phyloP scores from a whole-genome alignment of 2,113 vertebrate species.

The Gymnobelideus leadbeateri region DNA sequence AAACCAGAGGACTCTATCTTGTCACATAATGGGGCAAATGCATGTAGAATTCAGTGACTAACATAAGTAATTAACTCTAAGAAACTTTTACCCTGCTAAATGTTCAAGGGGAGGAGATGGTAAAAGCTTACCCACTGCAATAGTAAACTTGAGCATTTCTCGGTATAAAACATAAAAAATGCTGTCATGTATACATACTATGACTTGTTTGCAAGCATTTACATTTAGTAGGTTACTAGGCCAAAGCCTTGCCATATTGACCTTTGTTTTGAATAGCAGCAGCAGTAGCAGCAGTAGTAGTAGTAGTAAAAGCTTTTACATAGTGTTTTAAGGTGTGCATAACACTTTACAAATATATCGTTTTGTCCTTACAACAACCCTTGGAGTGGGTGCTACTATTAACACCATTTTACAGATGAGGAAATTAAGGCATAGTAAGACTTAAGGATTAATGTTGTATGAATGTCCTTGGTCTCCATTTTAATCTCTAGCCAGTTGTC shows the following conservation, averaged over 20 bases:
- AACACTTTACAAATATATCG: background rate
- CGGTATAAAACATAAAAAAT: conserved; percentile 12
- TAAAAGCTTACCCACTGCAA: background rate
- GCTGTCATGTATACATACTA: background rate
- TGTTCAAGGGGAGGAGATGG: too few relatives aligned
- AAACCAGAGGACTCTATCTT: background rate
- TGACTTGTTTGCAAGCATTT: background rate
- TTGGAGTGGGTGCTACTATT: background rate
- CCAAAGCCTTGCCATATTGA: background rate
- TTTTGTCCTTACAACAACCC: background rate
- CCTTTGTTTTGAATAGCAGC: background rate
- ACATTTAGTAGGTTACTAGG: background rate
- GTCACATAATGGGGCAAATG: background rate
- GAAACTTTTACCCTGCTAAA: background rate
- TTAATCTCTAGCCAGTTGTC: background rate
- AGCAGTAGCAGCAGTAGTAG: background rate
- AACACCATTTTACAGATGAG: background rate
- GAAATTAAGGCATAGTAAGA: background rate
- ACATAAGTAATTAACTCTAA: background rate
- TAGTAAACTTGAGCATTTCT: background rate
- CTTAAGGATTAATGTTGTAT: background rate
- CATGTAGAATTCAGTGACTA: background rate
- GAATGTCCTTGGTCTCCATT: background rate
- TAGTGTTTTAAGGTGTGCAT: background rate
- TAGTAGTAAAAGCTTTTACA: background rate